These are phyloP conservation scores for Dufourea novaeangliae DNA, from an alignment of 1,140 invertebrate species.

Conservation along the genomic window DNA sequence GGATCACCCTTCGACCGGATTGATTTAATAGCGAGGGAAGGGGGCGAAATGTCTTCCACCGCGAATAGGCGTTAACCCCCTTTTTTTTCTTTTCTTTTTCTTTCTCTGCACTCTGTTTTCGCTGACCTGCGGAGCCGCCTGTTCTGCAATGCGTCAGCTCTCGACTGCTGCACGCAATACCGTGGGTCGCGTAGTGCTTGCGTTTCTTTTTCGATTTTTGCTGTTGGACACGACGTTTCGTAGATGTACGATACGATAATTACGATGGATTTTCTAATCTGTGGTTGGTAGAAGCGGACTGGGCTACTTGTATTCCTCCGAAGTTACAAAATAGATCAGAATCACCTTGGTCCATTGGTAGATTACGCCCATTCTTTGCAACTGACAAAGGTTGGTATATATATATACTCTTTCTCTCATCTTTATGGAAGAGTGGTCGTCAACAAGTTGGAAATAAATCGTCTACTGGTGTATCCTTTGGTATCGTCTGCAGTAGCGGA, in stretches of 20 bases:
- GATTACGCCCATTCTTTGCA: too few relatives aligned
- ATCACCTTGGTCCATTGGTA: too few relatives aligned
- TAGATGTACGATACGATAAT: too few relatives aligned
- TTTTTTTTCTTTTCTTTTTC: not conserved
- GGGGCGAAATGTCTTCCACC: not conserved
- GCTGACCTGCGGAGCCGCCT: conserved; percentile 34
- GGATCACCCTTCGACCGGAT: conserved; percentile 55
- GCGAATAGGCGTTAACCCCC: not conserved
- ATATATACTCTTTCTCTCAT: too few relatives aligned
- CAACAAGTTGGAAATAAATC: not conserved
- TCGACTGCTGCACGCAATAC: conserved; percentile 36
- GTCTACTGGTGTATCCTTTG: not conserved
- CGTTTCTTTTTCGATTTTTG: not conserved
- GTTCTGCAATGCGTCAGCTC: conserved; percentile 63
- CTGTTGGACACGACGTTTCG: not conserved
- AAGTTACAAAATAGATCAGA: too few relatives aligned
- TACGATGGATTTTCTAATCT: too few relatives aligned
- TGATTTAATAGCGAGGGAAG: conserved; percentile 51
- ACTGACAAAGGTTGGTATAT: too few relatives aligned
- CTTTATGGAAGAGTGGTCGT: not conserved
- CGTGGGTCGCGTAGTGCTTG: not conserved
- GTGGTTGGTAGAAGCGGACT: too few relatives aligned
- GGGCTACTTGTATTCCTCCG: too few relatives aligned
- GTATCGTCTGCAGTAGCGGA: not conserved
- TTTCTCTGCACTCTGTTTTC: not conserved